A percentile compares a stretch with the other conserved stretches of the same genome.
phyloP scores from a whole-genome alignment of 2,113 vertebrate genomes.

The Tragelaphus imberbis region DNA sequence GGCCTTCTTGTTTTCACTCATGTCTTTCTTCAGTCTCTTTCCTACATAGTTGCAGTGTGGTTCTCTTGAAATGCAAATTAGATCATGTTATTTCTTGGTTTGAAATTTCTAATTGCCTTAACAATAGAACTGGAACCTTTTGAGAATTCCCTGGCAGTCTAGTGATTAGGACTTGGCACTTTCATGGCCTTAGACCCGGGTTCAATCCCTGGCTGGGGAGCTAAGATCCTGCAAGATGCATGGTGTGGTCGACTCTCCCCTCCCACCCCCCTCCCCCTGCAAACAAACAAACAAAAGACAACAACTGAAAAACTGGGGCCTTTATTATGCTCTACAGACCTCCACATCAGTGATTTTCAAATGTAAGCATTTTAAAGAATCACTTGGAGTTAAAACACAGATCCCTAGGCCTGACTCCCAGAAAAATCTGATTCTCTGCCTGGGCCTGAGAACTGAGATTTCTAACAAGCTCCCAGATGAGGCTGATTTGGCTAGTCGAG shows the following conservation, averaged over 20 bases:
- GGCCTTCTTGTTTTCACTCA: not conserved
- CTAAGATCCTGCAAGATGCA: not conserved
- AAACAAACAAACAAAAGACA: not conserved
- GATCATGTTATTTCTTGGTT: not conserved
- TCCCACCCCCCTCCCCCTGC: too few species aligned
- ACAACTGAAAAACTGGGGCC: not conserved
- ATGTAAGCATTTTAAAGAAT: not conserved
- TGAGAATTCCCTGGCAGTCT: not conserved
- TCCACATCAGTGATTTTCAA: not conserved
- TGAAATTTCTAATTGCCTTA: not conserved
- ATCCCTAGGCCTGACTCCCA: not conserved
- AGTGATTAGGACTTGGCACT: not conserved
- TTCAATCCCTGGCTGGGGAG: not conserved
- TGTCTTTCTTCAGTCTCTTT: not conserved
- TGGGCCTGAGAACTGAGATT: not conserved
- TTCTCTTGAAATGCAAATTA: not conserved
- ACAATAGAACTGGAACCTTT: not conserved
- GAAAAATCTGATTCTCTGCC: not conserved
- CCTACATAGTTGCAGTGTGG: not conserved
- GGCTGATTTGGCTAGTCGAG: not conserved
- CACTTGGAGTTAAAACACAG: not conserved
- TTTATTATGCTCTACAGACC: not conserved
- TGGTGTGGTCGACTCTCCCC: not conserved
- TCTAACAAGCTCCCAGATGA: not conserved
- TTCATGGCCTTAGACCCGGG: not conserved